Base-by-base conservation (phyloP, 2,888 invertebrate species). In the Flexamia atlantica region DNA sequence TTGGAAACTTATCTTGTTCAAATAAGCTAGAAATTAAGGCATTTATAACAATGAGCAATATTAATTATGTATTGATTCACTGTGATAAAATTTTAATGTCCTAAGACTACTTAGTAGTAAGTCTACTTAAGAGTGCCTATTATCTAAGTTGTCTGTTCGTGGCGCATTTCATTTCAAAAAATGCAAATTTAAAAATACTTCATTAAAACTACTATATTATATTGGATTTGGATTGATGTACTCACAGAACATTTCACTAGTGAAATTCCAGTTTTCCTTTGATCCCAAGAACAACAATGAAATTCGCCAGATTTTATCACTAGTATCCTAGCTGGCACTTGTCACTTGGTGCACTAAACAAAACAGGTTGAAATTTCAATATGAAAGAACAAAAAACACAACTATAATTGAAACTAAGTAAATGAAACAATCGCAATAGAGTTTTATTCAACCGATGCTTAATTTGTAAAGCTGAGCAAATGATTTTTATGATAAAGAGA, bases 281-380 rank as follows among this genome's bases (percentile, higher is more conserved):
- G 14, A 64, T 64, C 64, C 28, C 17, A 28, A 0, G 17, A 20
- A 14, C 14, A 28, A 64, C 64, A 28, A 64, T 64, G 64, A 64
- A 64, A 28, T 10, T 28, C 30, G 9, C 14, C 20, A 28, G 64
- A 64, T 64, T 28, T 64, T 64, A 64, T 64, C 64, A 64, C 64
- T 30, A 28, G 30, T 64, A 64, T 64, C 64, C 28, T 64, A 64
- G 64, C 64, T 64, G 64, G 64, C 64, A 64, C 64, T 64, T 64
- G 64, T 64, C 64, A 64, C 64, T 64, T 64, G 64, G 64, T 28
- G 30, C 64, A 64, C 64, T 23, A 17, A 64, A 64, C 64, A 64
- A 64, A 64, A 30, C 64, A 14, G 28, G 30, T 28, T 64, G 1
- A 30, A 64, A 3, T 50, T 50, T 17, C 3, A 57, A 14, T 28